Percentiles rank a stretch among this genome's conserved stretches.
Conservation (phyloP, 2,113 vertebrate genomes). For the Otus sunia region DNA sequence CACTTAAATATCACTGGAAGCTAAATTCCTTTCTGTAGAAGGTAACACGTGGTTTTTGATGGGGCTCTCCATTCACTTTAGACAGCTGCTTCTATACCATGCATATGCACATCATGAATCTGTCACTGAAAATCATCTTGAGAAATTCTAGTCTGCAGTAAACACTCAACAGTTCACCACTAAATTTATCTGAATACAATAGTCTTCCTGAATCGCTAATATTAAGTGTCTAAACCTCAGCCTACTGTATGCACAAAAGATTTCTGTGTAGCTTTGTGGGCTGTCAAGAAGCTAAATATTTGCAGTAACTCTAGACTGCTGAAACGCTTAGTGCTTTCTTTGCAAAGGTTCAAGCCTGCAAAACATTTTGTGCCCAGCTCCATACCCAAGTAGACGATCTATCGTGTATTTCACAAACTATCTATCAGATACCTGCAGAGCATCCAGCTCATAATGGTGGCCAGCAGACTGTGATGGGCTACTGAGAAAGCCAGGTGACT, state of each 20-base stretch:
- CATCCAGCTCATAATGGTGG: fast-evolving
- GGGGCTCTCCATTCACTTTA: neutral
- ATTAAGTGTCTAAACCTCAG: neutral
- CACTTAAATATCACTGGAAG: neutral
- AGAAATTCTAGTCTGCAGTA: neutral
- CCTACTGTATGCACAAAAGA: neutral
- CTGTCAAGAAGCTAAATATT: neutral
- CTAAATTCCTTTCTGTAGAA: neutral
- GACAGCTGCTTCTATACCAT: neutral
- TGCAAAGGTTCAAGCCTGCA: neutral
- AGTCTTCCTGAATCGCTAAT: neutral
- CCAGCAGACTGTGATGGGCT: neutral
- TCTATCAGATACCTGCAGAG: neutral
- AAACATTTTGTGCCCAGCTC: neutral
- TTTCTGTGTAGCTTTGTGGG: neutral
- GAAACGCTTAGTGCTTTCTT: neutral
- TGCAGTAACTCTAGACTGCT: neutral
- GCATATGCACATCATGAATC: neutral
- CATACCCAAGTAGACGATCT: neutral
- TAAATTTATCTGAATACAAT: neutral
- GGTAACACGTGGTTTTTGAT: neutral
- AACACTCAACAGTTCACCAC: neutral
- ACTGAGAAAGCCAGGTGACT: neutral
- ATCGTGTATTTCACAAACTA: neutral
- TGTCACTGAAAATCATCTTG: neutral